Conservation (phyloP, 2,113 vertebrate species). For the Tautogolabrus adspersus region DNA sequence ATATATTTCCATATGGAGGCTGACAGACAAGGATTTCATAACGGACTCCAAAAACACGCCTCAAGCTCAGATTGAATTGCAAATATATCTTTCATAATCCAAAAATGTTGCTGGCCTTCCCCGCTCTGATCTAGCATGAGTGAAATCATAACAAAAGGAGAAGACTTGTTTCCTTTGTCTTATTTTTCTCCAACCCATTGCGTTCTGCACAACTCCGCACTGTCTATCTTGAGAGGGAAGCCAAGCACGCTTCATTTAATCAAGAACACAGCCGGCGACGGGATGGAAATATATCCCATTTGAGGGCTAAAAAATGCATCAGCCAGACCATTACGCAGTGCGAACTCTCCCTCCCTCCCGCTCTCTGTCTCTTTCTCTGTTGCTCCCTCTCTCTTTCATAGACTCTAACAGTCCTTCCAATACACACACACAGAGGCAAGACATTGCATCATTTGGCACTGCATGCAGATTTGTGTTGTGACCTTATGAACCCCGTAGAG, state of each 20-base stretch:
- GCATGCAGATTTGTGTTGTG: constrained; percentile 65
- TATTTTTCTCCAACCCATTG: constrained; percentile 31
- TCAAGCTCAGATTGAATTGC: constrained; percentile 26
- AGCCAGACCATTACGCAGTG: constrained; percentile 65
- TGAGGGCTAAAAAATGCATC: constrained; percentile 71
- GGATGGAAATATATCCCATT: constrained; percentile 68
- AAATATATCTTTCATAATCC: constrained; percentile 45
- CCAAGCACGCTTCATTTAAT: constrained; percentile 70
- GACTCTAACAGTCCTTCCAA: constrained; percentile 36
- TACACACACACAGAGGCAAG: constrained; percentile 52
- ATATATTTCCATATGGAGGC: constrained; percentile 10
- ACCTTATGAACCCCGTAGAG: constrained; percentile 66
- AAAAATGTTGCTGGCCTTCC: constrained; percentile 12
- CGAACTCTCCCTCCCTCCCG: constrained; percentile 11
- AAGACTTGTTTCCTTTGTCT: constrained; percentile 48
- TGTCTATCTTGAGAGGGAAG: constrained; percentile 46
- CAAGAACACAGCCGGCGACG: constrained; percentile 64
- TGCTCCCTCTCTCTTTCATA: not conserved
- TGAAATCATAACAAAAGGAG: constrained; percentile 50
- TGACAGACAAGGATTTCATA: constrained; percentile 24
- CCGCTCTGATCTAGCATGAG: constrained; percentile 36
- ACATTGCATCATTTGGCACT: constrained; percentile 58
- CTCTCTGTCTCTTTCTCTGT: not conserved
- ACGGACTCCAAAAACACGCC: constrained; percentile 1
- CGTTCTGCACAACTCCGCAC: constrained; percentile 14